phyloP scores from a whole-genome alignment of 1,140 invertebrate species.

The Dendrolimus kikuchii region DNA sequence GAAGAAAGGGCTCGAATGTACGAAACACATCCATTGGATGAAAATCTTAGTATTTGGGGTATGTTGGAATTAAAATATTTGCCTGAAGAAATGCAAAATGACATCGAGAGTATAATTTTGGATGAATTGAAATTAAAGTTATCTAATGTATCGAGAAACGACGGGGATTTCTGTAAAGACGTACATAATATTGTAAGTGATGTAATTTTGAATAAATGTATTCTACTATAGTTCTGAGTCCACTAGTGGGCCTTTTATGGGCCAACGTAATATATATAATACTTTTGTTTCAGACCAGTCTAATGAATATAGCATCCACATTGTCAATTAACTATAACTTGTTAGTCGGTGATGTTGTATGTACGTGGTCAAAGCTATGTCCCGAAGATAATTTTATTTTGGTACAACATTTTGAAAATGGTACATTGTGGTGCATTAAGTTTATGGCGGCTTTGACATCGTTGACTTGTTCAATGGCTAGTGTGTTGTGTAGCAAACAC shows the following conservation, averaged over 20 bases:
- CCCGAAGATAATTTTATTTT: constrained; percentile 15
- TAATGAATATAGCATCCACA: constrained; percentile 28
- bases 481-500: constrained; percentile 15
- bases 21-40: constrained; percentile 24
- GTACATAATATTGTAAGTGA: too few species aligned
- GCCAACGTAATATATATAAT: neutral
- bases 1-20: constrained; percentile 34
- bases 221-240: too few species aligned
- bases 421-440: constrained; percentile 24
- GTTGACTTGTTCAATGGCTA: constrained; percentile 24
- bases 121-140: constrained; percentile 21
- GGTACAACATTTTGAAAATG: constrained; percentile 11
- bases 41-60: constrained; percentile 29
- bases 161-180: neutral
- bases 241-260: too few species aligned
- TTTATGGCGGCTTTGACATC: constrained; percentile 31
- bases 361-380: constrained; percentile 35
- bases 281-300: constrained; percentile 35
- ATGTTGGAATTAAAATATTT: constrained; percentile 30
- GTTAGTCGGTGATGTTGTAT: constrained; percentile 24
- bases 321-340: constrained; percentile 20
- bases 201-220: too few species aligned
- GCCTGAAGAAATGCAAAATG: constrained; percentile 20
- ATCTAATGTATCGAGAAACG: neutral
- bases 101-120: constrained; percentile 20